Evolutionary conservation across 2,113 vertebrate species (phyloP).

Genomic region (Morone saxatilis): DNA sequence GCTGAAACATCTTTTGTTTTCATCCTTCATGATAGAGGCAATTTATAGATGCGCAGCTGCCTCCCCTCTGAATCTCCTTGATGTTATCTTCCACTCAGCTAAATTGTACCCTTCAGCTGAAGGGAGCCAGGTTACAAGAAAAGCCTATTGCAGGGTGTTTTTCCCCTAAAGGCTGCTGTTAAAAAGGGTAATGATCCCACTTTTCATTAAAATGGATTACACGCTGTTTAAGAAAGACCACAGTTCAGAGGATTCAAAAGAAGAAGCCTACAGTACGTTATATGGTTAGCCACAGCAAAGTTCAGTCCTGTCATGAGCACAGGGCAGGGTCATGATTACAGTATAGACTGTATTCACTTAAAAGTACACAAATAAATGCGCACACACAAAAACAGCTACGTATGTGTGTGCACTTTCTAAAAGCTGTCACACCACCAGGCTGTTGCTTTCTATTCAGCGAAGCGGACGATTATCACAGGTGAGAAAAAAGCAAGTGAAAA

Average conservation of each 20-base stretch:
- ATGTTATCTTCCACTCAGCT: constrained; percentile 20
- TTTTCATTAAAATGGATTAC: constrained; percentile 27
- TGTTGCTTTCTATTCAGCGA: constrained; percentile 59
- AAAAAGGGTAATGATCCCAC: constrained; percentile 6
- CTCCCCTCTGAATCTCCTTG: background rate
- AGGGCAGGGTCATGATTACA: constrained; percentile 57
- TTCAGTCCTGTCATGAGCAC: constrained; percentile 54
- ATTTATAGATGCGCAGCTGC: constrained; percentile 31
- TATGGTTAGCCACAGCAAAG: constrained; percentile 47
- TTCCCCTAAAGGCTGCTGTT: background rate
- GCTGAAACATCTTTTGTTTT: background rate
- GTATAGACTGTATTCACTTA: constrained; percentile 25
- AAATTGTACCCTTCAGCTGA: constrained; percentile 13
- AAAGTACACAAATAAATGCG: background rate
- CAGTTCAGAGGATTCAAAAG: constrained; percentile 17
- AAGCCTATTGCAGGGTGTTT: background rate
- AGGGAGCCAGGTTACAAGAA: background rate
- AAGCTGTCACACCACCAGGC: constrained; percentile 25
- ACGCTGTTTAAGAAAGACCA: constrained; percentile 34
- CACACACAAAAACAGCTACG: constrained; percentile 13
- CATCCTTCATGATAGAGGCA: constrained; percentile 8
- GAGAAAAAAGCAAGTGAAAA: constrained; percentile 66
- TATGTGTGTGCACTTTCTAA: constrained; percentile 38
- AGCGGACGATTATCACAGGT: constrained; percentile 66
- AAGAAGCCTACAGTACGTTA: constrained; percentile 18